phyloP scores from a whole-genome alignment of 1,140 invertebrate genomes.

The Drosophila erecta region DNA sequence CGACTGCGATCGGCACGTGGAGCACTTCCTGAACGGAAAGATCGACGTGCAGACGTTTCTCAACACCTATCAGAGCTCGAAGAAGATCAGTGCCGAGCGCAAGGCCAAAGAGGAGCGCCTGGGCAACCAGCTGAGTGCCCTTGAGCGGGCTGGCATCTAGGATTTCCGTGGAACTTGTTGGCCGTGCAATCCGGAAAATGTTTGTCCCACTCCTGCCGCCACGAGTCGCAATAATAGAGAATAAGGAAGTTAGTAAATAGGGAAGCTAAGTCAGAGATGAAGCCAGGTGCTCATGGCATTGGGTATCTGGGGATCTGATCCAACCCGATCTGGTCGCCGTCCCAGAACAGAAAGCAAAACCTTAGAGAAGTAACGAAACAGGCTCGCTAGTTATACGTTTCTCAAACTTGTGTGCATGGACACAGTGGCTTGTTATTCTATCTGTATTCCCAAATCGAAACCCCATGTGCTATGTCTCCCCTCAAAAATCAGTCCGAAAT shows the following conservation, averaged over 20 bases:
- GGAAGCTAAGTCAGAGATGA: not conserved
- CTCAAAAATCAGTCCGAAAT: not conserved
- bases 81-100: slow-evolving; percentile 89
- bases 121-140: slow-evolving; percentile 89
- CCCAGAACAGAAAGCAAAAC: not conserved
- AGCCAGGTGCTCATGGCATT: not conserved
- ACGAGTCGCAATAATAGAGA: slow-evolving; percentile 41
- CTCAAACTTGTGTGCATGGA: slow-evolving; percentile 20
- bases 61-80: slow-evolving; percentile 88
- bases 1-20: slow-evolving; percentile 90
- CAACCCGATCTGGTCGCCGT: not conserved
- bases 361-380: not conserved
- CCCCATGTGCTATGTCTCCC: slow-evolving; percentile 1
- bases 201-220: slow-evolving; percentile 4
- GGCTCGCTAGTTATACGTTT: slow-evolving; percentile 18
- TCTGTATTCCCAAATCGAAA: slow-evolving; percentile 3
- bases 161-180: not conserved
- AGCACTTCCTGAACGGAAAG: slow-evolving; percentile 90
- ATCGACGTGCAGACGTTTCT: slow-evolving; percentile 91
- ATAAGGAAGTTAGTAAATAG: slow-evolving; percentile 12
- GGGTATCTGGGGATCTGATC: not conserved
- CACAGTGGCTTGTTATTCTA: slow-evolving; percentile 17
- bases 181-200: not conserved
- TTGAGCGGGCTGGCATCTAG: slow-evolving; percentile 87
- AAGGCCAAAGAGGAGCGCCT: slow-evolving; percentile 92